A percentile compares a stretch with the other conserved stretches of the same genome.
Conservation (phyloP, 2,888 invertebrate species). For the Pachymerium ferrugineum region DNA sequence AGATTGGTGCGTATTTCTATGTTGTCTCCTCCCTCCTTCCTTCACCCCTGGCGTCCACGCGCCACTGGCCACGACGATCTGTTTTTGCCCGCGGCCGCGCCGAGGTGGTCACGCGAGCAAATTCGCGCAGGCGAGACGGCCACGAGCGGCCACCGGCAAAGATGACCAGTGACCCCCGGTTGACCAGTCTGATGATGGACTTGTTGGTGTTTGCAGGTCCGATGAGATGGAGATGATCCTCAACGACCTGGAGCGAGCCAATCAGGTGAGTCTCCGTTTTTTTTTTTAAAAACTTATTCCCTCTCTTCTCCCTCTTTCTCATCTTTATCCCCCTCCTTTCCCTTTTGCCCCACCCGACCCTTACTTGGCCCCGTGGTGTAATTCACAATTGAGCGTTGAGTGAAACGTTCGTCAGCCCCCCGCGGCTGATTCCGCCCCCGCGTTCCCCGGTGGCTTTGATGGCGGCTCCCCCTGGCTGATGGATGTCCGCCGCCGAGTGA, state of each 20-base stretch:
- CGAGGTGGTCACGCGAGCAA: constrained; percentile 18
- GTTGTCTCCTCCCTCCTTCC: constrained; percentile 2
- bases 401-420: constrained; percentile 27
- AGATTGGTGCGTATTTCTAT: too few relatives aligned
- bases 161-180: constrained; percentile 11
- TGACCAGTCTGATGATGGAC: constrained; percentile 21
- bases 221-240: constrained; percentile 53
- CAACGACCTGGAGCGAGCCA: constrained; percentile 52
- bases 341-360: not conserved
- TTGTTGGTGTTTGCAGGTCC: constrained; percentile 43
- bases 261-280: constrained; percentile 45
- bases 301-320: not conserved
- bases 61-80: constrained; percentile 27
- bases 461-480: constrained; percentile 20
- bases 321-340: not conserved
- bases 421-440: constrained; percentile 27
- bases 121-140: constrained; percentile 14
- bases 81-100: constrained; percentile 21
- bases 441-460: constrained; percentile 27
- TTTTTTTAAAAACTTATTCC: not conserved
- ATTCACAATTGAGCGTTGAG: constrained; percentile 27
- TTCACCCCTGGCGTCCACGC: constrained; percentile 25
- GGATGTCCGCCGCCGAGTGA: constrained; percentile 23
- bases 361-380: constrained; percentile 23
- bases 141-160: constrained; percentile 21